phyloP scores from a whole-genome alignment of 2,113 vertebrate genomes.

The Gallinago media region DNA sequence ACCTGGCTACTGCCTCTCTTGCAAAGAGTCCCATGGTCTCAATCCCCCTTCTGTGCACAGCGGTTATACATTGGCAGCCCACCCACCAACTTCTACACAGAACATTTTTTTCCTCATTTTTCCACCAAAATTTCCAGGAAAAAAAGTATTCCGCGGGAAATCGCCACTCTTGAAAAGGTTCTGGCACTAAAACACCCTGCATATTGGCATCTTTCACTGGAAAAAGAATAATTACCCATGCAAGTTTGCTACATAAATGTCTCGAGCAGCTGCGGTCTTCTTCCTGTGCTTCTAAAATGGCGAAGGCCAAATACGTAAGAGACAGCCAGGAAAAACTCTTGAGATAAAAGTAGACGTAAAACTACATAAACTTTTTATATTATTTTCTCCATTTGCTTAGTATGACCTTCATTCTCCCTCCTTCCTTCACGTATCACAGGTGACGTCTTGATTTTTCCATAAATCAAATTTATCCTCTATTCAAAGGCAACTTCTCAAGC shows the following conservation, averaged over 20 bases:
- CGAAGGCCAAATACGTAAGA: not conserved
- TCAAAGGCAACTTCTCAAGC: not conserved
- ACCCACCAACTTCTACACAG: not conserved
- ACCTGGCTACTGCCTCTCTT: not conserved
- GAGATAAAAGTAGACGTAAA: not conserved
- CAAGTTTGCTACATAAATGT: not conserved
- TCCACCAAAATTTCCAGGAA: not conserved
- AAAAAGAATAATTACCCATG: not conserved
- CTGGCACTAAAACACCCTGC: not conserved
- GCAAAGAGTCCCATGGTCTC: not conserved
- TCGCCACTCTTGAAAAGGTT: not conserved
- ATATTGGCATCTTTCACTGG: not conserved
- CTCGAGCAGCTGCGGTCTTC: not conserved
- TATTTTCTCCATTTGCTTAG: not conserved
- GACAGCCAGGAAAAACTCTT: not conserved
- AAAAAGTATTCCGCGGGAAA: not conserved
- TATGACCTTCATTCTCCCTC: not conserved
- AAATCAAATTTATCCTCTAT: not conserved
- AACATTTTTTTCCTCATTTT: not conserved
- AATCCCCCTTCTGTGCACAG: not conserved
- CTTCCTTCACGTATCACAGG: fast-evolving
- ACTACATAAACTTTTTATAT: not conserved
- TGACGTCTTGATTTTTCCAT: not conserved
- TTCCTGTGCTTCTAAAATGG: not conserved
- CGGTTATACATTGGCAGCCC: not conserved